Evolutionary conservation across 2,113 vertebrate species (phyloP), one percentile per base, ranked within the genome.

Genomic region (Lipotes vexillifer): DNA sequence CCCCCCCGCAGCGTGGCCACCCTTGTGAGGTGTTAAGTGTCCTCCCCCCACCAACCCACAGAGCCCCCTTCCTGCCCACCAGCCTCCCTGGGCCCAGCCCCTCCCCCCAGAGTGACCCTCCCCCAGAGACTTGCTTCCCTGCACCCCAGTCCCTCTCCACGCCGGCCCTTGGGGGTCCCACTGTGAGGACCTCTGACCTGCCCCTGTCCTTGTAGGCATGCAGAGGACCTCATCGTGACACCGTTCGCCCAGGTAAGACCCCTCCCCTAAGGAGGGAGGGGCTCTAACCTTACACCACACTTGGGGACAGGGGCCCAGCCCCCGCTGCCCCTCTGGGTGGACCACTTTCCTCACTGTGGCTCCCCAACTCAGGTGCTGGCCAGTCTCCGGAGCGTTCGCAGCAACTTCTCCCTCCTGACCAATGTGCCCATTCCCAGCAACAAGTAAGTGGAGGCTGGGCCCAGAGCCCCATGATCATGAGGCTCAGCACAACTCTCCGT

Each of bases 381-480:
- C 97, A 99, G 99, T 97, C 99, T 99, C 97, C 99, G 99, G 98
- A 99, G 99, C 63, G 99, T 99, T 97, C 99, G 99, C 98, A 99
- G 99, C 98, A 99, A 99, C 99, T 99, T 99, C 98, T 99, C 99
- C 94, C 99, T 99, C 98, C 99, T 99, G 98, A 99, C 99, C 98
- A 99, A 99, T 97, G 99, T 99, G 97, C 99, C 99, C 93, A 98
- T 99, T 98, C 99, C 99, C 57, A 96, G 92, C 96, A 99, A 99
- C 99, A 99, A 99, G 99, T 99, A 98, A 99, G 99, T 99, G 11
- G 25, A 41, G 59, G 23, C 83, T n/a, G 74, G 71, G 33, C 63
- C 52, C 46, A 17, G 1, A 0, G 0, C 7, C 52, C 38, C n/a
- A 2, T 55, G 4, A 49, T 59, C 88, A 6, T 1, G 14, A 89